phyloP scores from a whole-genome alignment of 2,888 invertebrate genomes.

The Patella ulyssiponensis region DNA sequence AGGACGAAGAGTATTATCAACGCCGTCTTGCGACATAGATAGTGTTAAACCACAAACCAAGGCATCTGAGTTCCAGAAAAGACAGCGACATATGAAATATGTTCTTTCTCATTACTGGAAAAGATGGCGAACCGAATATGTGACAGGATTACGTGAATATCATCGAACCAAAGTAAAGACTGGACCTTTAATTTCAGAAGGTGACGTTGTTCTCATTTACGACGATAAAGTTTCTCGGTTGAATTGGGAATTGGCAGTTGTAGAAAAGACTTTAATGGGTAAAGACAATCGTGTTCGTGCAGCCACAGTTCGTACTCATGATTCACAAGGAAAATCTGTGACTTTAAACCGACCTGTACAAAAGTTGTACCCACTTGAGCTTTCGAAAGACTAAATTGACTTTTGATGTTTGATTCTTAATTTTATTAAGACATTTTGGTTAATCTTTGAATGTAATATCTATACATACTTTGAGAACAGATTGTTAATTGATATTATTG shows the following conservation, averaged over 20 bases:
- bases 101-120: conserved; percentile 5
- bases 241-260: neutral
- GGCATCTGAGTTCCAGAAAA: neutral
- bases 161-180: neutral
- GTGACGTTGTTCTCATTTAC: neutral
- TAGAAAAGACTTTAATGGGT: neutral
- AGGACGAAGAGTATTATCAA: neutral
- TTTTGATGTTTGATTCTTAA: neutral
- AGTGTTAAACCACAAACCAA: neutral
- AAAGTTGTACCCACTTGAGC: neutral
- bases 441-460: too few species aligned
- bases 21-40: neutral
- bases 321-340: neutral
- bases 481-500: too few species aligned
- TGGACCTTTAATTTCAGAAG: neutral
- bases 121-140: neutral
- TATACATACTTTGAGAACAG: too few species aligned
- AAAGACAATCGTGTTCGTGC: neutral
- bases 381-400: neutral
- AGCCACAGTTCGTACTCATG: neutral
- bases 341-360: neutral
- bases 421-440: too few species aligned
- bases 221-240: neutral
- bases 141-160: neutral
- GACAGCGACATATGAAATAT: neutral